Percentiles rank a stretch among this genome's conserved stretches.
phyloP scores from a whole-genome alignment of 2,888 invertebrate species.

The Eupeodes latifasciatus region DNA sequence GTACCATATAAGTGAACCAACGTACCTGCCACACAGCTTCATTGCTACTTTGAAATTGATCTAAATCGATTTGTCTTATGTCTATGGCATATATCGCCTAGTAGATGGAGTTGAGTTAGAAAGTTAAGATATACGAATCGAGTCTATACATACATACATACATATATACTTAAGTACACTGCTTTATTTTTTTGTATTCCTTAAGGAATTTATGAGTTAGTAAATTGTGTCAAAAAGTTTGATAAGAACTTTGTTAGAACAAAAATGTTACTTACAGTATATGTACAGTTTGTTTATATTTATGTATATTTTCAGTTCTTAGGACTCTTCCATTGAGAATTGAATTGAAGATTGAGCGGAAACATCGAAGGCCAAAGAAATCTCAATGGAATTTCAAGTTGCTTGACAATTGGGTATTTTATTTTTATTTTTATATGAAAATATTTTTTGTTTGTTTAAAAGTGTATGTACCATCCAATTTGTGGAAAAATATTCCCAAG shows the following conservation, averaged over 20 bases:
- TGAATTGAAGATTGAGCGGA: no score
- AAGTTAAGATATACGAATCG: neutral
- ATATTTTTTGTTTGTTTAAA: no score
- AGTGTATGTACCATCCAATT: no score
- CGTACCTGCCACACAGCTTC: neutral
- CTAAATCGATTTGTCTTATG: constrained; percentile 24
- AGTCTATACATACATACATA: neutral
- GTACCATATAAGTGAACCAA: constrained; percentile 16
- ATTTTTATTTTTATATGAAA: no score
- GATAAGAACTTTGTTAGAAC: neutral
- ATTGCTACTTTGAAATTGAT: constrained; percentile 7
- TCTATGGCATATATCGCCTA: neutral
- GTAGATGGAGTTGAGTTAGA: neutral
- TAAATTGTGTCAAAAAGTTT: constrained; percentile 6
- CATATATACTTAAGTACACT: no score
- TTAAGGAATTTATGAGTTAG: constrained; percentile 9
- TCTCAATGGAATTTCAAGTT: no score
- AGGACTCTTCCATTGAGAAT: no score
- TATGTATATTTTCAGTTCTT: neutral
- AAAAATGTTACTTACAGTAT: neutral
- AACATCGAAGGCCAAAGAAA: no score
- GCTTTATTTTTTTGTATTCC: neutral
- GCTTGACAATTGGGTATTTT: no score
- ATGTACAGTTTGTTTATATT: neutral
- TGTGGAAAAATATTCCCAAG: no score